Evolutionary conservation across 1,140 invertebrate genomes (phyloP), one percentile per base, ranked within the genome.

Genomic region (Bombus vancouverensis): DNA sequence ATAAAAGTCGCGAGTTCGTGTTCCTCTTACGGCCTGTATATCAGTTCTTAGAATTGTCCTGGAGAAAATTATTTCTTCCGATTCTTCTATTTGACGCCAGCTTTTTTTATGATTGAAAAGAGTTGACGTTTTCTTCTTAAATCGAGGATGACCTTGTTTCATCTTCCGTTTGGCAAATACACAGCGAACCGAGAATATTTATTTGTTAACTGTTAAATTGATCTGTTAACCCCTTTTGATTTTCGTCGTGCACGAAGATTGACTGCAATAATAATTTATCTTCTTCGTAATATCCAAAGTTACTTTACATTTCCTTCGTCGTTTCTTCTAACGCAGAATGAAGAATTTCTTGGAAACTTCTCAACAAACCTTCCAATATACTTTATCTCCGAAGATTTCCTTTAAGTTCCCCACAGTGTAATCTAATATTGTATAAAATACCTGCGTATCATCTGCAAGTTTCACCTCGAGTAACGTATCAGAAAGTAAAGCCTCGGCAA

Each of bases 1-100:
- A 84, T 68, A 84, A 84, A 80, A 79, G 53, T 84, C 82, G 47
- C 47, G 18, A 22, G 47, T 53, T 53, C 6, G 47, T 53, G 47
- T 53, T 53, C 22, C 44, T 53, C 70, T 72, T 75, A 74, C 34
- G 6, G 22, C 32, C 22, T 4, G 13, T 32, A 34, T 65, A 84
- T 84, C 82, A 12, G 47, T 32, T 44, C 37, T 47, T 68, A 66
- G 66, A 37, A 84, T 84, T 75, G 82, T 78, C 75, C 81, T 25
- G 73, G 34, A 44, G 71, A 47, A 73, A 42, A 77, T 77, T 77
- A 39, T 76, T 39, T n/a, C 8, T 1, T 13, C 8, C 5, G 18
- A 73, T 10, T 62, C n/a, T 34, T 39, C 37, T 57, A 57, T 59
- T 76, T 76, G 74, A 76, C 74, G 37, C 74, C 39, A 73, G 22